These are phyloP conservation scores for Siniperca knerii DNA, from an alignment of 2,113 vertebrate genomes.

Conservation along the genomic window DNA sequence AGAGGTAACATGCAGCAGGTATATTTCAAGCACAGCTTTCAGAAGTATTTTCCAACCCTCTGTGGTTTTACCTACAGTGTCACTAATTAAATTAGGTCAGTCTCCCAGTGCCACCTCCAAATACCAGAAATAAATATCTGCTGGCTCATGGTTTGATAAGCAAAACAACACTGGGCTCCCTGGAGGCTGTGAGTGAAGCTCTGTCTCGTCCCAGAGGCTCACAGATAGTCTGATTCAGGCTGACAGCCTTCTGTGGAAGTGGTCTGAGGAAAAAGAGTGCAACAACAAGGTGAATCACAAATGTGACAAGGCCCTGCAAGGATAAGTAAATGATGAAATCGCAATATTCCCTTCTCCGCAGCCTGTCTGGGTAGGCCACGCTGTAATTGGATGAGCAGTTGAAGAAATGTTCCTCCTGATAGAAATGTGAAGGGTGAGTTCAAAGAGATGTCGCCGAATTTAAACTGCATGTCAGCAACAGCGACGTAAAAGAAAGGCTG, in stretches of 20 bases:
- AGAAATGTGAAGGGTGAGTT: constrained; percentile 52
- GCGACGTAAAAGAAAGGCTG: constrained; percentile 37
- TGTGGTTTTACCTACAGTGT: constrained; percentile 24
- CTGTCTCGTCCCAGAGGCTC: constrained; percentile 31
- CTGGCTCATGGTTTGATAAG: constrained; percentile 41
- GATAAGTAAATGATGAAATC: constrained; percentile 50
- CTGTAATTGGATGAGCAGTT: constrained; percentile 56
- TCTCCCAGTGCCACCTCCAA: constrained; percentile 22
- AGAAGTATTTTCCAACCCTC: background rate
- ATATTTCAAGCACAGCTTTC: background rate
- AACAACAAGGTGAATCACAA: constrained; percentile 60
- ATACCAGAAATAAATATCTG: constrained; percentile 46
- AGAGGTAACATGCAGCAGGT: constrained; percentile 4
- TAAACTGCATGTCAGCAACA: constrained; percentile 41
- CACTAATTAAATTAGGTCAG: constrained; percentile 35
- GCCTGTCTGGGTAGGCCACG: constrained; percentile 33
- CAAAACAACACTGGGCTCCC: constrained; percentile 39
- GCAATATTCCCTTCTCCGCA: constrained; percentile 20
- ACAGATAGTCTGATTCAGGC: constrained; percentile 38
- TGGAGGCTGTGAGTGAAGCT: constrained; percentile 38
- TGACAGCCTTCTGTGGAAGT: constrained; percentile 45
- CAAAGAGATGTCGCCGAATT: constrained; percentile 51
- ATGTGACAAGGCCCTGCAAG: constrained; percentile 36
- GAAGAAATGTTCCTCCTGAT: constrained; percentile 1
- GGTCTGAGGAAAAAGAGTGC: constrained; percentile 26